Evolutionary conservation across 2,113 vertebrate species (phyloP), one percentile per base, ranked within the genome.

Genomic region (Aspidoscelis tigris): DNA sequence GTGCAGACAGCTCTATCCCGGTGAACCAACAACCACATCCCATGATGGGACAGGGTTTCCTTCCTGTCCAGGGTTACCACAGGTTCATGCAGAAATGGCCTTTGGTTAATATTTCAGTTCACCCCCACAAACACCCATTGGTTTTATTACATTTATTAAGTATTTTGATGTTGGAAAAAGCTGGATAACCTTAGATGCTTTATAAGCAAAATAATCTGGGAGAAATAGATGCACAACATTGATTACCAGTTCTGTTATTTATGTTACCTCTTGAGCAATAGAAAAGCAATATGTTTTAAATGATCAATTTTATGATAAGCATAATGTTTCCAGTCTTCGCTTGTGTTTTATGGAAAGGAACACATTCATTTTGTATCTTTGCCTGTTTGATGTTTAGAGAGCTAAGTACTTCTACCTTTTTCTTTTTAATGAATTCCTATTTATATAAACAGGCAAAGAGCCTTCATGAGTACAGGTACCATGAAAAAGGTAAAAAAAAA

Each of bases 261-360:
- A 76, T 80, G 75, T 84, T 84, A 50, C 68, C 74, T 81, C 90
- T 58, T 58, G 50, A 68, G 80, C 50, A 88, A 82, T 58, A 47
- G 77, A 72, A 41, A 84, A 39, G 76, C 21, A 83, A 74, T 82
- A 73, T 53, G 79, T 86, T 90, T 86, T 76, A 81, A 83, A 84
- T 0, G 1, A 73, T 68, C 85, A 85, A 83, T 87, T 75, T 82
- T 81, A 90, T 50, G 47, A 50, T 50, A 88, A 94, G 71, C 78
- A 78, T 83, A 91, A 89, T 86, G 72, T 92, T 89, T 91, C 91
- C 82, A 89, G 81, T 87, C 82, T 64, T 88, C 79, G 64, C 89
- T 91, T 89, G 69, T 90, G 84, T 92, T 92, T 89, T 82, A 88
- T 85, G 91, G 87, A 90, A 90, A 89, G 88, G 90, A 91, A 89